phyloP scores from a whole-genome alignment of 2,888 invertebrate species.

The Stenotaenia linearis region DNA sequence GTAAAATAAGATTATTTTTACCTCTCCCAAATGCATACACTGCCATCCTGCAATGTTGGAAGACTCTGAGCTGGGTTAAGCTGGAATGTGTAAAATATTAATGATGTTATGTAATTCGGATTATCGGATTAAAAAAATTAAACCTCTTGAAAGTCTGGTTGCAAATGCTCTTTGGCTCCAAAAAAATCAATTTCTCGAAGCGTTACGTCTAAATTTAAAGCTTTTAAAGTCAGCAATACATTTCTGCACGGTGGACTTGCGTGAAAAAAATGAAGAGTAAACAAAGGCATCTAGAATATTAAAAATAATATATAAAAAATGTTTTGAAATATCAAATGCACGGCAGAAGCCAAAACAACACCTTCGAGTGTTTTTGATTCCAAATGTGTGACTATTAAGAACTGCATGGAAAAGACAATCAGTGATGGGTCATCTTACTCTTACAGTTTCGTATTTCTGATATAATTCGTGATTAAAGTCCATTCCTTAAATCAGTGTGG shows the following conservation, averaged over 20 bases:
- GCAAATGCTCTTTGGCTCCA: neutral
- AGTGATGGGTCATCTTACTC: too few species aligned
- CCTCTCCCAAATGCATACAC: slow-evolving; percentile 18
- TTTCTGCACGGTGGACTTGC: slow-evolving; percentile 26
- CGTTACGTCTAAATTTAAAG: neutral
- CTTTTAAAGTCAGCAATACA: neutral
- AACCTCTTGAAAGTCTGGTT: slow-evolving; percentile 11
- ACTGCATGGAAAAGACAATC: too few species aligned
- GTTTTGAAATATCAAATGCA: too few species aligned
- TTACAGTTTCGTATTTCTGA: too few species aligned
- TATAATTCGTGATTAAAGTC: too few species aligned
- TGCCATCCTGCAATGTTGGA: neutral
- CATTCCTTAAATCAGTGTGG: too few species aligned
- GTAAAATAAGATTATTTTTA: neutral
- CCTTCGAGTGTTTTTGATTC: too few species aligned
- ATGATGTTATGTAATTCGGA: too few species aligned
- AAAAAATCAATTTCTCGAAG: neutral
- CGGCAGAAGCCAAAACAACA: too few species aligned
- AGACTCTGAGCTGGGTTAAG: slow-evolving; percentile 3
- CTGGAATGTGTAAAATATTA: neutral
- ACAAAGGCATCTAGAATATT: neutral
- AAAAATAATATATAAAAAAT: neutral
- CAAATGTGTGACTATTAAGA: too few species aligned
- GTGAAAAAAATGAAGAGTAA: neutral
- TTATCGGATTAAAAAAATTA: too few species aligned